Base-by-base conservation (phyloP, 2,888 invertebrate species). In the Adineta ricciae region DNA sequence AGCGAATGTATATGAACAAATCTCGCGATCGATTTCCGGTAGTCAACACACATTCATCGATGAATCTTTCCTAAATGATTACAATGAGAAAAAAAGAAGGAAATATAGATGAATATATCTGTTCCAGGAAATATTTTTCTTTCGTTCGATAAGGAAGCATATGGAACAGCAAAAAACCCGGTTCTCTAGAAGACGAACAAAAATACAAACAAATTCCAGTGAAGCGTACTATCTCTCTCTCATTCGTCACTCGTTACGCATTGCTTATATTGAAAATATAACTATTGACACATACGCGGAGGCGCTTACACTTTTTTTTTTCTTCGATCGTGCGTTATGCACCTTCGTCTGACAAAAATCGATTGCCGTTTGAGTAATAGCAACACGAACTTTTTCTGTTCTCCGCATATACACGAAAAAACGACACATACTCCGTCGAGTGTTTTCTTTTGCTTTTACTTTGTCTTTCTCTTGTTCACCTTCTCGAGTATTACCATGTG, bases 361-460 rank as follows among this genome's bases (percentile, higher is more conserved):
- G 64, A 64, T 64, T 64, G 64, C 32, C 64, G 64, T 64, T 64
- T 64, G 64, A 64, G 64, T 64, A 64, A 64, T 32, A 64, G 64
- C 32, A 32, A 64, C 14, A 64, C 64, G 16, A 19, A 64, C 19
- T 16, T 32, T 32, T 64, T 64, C 64, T 19, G 64, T 64, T 64
- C 64, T 64, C 19, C 19, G 32, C n/a, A n/a, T n/a, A n/a, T n/a
- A n/a, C 64, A 64, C 11, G 19, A 64, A 64, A 32, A 64, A 16
- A 64, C 64, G 14, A 64, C 64, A 16, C 32, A 64, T 27, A 56
- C 56, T 27, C 14, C 16, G 19, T 52, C 4, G 27, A 36, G 32
- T 64, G 64, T 64, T 64, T 64, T 64, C 32, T 64, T 64, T 64
- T 50, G 11, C 50, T 50, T 19, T 11, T 64, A 32, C 19, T 64